These are phyloP conservation scores for Hassar affinis DNA, from an alignment of 2,113 vertebrate species.

Conservation along the genomic window DNA sequence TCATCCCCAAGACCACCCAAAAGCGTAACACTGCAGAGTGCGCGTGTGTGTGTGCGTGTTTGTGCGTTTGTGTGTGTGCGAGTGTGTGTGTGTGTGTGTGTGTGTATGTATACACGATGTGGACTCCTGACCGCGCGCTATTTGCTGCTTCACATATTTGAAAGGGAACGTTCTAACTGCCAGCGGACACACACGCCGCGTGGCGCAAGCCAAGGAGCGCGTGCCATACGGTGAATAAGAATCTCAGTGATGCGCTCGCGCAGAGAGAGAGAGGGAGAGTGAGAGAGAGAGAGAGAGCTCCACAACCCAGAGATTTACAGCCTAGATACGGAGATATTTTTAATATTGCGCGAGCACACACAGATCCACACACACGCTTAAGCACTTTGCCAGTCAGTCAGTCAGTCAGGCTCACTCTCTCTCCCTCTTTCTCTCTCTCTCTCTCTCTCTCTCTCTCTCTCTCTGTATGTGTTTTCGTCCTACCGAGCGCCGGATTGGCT, in stretches of 20 bases:
- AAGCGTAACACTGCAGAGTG: background rate
- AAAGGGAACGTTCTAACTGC: conserved; percentile 13
- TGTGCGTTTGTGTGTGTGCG: too few species aligned
- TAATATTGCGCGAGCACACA: background rate
- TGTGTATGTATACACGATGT: background rate
- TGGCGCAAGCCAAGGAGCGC: conserved; percentile 12
- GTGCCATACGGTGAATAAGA: conserved; percentile 25
- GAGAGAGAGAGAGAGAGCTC: background rate
- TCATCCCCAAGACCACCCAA: conserved; percentile 25
- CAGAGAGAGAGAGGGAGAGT: conserved; percentile 29
- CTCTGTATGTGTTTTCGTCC: conserved; percentile 23
- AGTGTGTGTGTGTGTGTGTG: conserved; percentile 7
- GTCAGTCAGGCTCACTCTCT: too few species aligned
- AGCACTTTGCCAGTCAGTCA: conserved; percentile 45
- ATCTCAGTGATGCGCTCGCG: conserved; percentile 37
- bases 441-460: conserved; percentile 26
- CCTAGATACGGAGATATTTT: conserved; percentile 21
- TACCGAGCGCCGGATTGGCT: conserved; percentile 68
- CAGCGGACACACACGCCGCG: conserved; percentile 16
- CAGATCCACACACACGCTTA: conserved; percentile 21
- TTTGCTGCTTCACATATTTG: conserved; percentile 26
- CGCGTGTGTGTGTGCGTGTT: conserved; percentile 16
- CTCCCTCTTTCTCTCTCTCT: conserved; percentile 61
- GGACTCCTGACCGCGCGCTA: conserved; percentile 7
- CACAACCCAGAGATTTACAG: background rate